These are phyloP conservation scores for Phrynocephalus versicolor DNA, from an alignment of 2,113 vertebrate genomes.

Conservation along the genomic window DNA sequence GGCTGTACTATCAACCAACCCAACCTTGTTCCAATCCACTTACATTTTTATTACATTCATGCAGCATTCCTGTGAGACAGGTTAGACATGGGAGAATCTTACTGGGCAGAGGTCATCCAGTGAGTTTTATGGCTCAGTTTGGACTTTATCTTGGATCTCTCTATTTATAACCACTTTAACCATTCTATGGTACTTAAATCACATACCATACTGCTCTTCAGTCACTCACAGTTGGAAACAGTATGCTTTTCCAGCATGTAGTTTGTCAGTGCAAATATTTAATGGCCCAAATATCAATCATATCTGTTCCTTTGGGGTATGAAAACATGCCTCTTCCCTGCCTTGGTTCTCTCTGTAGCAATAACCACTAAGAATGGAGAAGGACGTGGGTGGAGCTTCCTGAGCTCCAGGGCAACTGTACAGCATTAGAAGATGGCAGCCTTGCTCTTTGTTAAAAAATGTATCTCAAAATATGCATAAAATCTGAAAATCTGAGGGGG, in stretches of 20 bases:
- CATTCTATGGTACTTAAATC: no score
- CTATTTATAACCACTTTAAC: no score
- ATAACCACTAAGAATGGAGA: no score
- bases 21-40: not conserved
- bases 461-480: no score
- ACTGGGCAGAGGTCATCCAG: not conserved
- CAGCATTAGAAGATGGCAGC: no score
- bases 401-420: no score
- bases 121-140: not conserved
- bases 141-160: not conserved
- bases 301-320: not conserved
- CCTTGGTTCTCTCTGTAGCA: not conserved
- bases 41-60: not conserved
- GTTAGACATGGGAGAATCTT: not conserved
- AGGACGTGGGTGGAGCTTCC: no score
- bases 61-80: not conserved
- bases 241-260: accelerated
- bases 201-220: not conserved
- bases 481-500: no score
- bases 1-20: no score
- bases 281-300: not conserved
- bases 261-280: slow-evolving; percentile 16
- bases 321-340: not conserved
- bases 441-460: no score
- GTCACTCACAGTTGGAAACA: not conserved